Conservation (phyloP, 2,888 invertebrate genomes). For the Priocnemis perturbator region DNA sequence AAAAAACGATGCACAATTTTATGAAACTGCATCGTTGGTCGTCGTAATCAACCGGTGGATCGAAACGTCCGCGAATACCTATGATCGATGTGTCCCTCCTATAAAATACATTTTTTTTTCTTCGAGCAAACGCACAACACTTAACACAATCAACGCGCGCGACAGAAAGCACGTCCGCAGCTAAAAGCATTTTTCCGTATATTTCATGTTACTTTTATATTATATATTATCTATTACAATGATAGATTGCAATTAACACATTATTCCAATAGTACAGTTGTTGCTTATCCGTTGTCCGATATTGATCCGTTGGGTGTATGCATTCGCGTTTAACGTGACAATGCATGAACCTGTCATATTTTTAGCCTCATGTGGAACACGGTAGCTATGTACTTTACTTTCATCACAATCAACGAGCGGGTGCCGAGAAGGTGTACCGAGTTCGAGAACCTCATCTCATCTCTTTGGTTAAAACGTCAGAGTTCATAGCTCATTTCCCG, state of each 20-base stretch:
- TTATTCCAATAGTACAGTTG: conserved; percentile 42
- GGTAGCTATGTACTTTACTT: too few species aligned
- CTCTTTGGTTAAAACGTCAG: too few species aligned
- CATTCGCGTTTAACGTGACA: conserved; percentile 40
- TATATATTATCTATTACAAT: conserved; percentile 64
- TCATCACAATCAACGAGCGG: too few species aligned
- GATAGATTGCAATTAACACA: conserved; percentile 56
- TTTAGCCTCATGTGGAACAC: neutral
- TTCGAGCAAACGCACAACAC: neutral
- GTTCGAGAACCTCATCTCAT: too few species aligned
- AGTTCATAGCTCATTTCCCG: too few species aligned
- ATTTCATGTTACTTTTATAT: conserved; percentile 62
- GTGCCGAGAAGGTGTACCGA: too few species aligned
- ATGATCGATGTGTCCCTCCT: neutral
- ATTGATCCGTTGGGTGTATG: neutral
- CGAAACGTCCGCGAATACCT: too few species aligned
- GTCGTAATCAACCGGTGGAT: too few species aligned
- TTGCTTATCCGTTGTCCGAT: conserved; percentile 27
- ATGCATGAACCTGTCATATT: conserved; percentile 20
- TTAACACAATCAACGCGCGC: neutral
- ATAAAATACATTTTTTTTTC: neutral
- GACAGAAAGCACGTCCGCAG: conserved; percentile 26
- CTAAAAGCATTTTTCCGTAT: conserved; percentile 57
- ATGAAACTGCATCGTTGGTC: too few species aligned
- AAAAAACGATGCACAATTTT: too few species aligned